These are phyloP conservation scores for Simalia tracyae DNA, from an alignment of 2,797 vertebrate genomes.

Conservation along the genomic window DNA sequence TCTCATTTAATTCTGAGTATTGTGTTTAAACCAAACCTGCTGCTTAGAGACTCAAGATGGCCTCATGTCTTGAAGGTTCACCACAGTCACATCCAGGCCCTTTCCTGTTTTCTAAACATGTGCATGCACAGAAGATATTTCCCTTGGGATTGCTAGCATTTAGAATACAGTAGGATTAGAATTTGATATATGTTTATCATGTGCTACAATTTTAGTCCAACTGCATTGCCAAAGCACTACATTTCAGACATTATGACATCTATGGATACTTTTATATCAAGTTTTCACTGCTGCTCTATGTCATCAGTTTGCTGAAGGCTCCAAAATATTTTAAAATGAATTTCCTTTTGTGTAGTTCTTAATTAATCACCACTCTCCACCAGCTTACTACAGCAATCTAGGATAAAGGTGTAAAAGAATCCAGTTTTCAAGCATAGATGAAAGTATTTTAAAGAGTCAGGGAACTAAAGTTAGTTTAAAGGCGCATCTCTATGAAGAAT, in stretches of 20 bases:
- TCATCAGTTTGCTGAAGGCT: background rate
- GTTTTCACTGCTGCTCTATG: background rate
- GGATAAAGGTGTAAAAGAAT: background rate
- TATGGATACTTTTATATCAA: background rate
- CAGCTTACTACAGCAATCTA: background rate
- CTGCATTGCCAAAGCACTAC: background rate
- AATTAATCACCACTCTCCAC: background rate
- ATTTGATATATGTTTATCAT: background rate
- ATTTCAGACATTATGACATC: background rate
- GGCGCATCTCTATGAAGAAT: background rate
- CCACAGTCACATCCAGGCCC: background rate
- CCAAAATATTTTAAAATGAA: background rate
- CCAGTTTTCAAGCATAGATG: background rate
- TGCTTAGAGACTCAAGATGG: background rate
- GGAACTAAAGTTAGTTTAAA: background rate
- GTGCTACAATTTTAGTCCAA: background rate
- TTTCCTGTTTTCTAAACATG: too few species aligned
- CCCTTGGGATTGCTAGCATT: too few species aligned
- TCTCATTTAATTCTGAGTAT: background rate
- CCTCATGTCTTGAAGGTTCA: background rate
- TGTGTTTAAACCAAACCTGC: background rate
- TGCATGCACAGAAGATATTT: too few species aligned
- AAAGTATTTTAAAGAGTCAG: background rate
- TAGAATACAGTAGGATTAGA: background rate
- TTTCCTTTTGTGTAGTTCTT: background rate